Evolutionary conservation across 1,140 invertebrate species (phyloP).

Genomic region (Chironomus striatipennis): DNA sequence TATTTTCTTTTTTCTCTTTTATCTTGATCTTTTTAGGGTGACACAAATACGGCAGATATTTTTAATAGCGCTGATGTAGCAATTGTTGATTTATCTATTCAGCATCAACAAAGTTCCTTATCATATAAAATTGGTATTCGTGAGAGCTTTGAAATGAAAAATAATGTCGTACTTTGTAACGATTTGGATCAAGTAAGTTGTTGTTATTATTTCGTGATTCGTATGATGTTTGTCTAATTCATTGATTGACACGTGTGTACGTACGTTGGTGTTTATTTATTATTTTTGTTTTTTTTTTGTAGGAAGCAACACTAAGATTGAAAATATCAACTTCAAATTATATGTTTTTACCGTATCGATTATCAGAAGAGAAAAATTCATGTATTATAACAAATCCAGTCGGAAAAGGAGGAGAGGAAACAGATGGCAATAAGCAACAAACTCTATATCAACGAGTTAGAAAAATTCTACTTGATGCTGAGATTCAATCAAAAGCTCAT

Average conservation of each 20-base stretch:
- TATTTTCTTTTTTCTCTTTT: neutral
- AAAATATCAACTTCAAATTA: conserved; percentile 83
- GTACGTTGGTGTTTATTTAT: too few species aligned
- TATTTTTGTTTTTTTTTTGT: conserved; percentile 30
- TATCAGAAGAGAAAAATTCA: conserved; percentile 53
- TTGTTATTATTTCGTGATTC: conserved; percentile 27
- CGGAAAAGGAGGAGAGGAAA: conserved; percentile 50
- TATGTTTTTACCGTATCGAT: conserved; percentile 79
- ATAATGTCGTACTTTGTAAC: conserved; percentile 92
- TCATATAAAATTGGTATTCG: conserved; percentile 96
- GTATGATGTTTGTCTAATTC: conserved; percentile 22
- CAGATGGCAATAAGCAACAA: conserved; percentile 58
- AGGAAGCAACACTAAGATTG: conserved; percentile 32
- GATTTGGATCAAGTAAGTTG: conserved; percentile 46
- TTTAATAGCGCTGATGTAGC: conserved; percentile 98
- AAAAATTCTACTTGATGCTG: conserved; percentile 83
- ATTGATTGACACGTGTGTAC: conserved; percentile 18
- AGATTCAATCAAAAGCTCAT: conserved; percentile 90
- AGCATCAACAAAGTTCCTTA: conserved; percentile 80
- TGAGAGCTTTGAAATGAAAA: conserved; percentile 97
- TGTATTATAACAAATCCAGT: conserved; percentile 68
- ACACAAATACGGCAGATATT: conserved; percentile 72
- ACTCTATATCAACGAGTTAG: conserved; percentile 58
- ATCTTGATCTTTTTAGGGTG: conserved; percentile 44
- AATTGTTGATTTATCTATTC: conserved; percentile 87